Evolutionary conservation across 2,113 vertebrate species (phyloP), one percentile per base, ranked within the genome.

Genomic region (Spea bombifrons): DNA sequence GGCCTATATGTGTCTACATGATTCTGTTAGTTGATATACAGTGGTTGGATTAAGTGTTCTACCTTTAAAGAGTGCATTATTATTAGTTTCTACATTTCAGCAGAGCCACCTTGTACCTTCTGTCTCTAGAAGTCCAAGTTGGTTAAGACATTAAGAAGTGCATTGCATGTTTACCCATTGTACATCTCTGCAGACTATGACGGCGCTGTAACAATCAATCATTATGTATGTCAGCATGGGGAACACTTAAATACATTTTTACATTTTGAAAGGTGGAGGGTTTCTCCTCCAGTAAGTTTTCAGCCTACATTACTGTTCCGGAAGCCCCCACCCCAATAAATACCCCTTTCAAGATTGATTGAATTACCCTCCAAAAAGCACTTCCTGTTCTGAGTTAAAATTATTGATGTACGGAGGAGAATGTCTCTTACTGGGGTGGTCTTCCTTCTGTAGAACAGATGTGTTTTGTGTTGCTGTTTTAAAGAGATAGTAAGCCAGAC

Each of bases 291-390:
- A 53, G 75, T 68, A 5, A 15, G 13, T 49, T 57, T 57, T 13
- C 64, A 68, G 65, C 64, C 16, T 49, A 44, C 75, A 46, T 66
- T 59, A 53, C 55, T 67, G 49, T 16, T 45, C 64, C 0, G 46
- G n/a, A 66, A 75, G 66, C n/a, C 44, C 45, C 12, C 53, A 7
- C 50, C 67, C 46, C 47, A 59, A 59, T 13, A 43, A 76, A 68
- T 67, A 46, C 66, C 43, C 57, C 75, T 57, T 68, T 75, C 59
- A 76, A 52, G 65, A 76, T 76, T 76, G 67, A 76, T 68, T 76
- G 75, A 68, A 76, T 68, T 76, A 68, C 75, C 64, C 55, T 66
- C 61, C 55, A 57, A 76, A 30, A 76, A 59, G 44, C 45, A 47
- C 57, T 44, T 73, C 76, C 68, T 59, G 66, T n/a, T 15, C 43